Evolutionary conservation across 1,140 invertebrate genomes (phyloP).

Genomic region (Trypoxylus dichotomus): DNA sequence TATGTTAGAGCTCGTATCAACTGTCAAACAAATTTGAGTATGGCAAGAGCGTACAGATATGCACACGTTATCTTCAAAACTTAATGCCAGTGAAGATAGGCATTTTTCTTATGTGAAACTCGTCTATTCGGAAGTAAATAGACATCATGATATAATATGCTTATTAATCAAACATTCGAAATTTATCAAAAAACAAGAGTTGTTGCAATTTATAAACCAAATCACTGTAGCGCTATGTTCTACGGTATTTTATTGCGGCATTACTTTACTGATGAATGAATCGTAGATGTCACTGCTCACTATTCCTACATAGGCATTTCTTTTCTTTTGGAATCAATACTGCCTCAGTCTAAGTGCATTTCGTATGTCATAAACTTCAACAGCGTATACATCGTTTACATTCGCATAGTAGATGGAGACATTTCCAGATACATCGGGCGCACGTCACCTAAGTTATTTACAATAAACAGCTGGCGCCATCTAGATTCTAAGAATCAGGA

Average conservation of each 20-base stretch:
- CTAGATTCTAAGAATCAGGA: conserved; percentile 18
- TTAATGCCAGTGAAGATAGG: too few relatives aligned
- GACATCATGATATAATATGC: too few relatives aligned
- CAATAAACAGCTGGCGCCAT: not conserved
- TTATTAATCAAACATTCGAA: too few relatives aligned
- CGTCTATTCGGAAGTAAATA: too few relatives aligned
- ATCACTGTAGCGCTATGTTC: too few relatives aligned
- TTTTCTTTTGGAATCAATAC: not conserved
- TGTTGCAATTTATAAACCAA: too few relatives aligned
- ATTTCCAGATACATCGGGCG: not conserved
- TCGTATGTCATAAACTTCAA: conserved; percentile 2
- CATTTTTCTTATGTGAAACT: too few relatives aligned
- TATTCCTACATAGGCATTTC: not conserved
- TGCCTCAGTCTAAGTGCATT: conserved; percentile 1
- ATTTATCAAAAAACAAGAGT: too few relatives aligned
- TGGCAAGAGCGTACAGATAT: too few relatives aligned
- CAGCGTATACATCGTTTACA: not conserved
- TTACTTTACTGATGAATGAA: not conserved
- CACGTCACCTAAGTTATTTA: not conserved
- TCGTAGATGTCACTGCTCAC: not conserved
- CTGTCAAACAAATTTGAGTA: too few relatives aligned
- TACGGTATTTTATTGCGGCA: not conserved
- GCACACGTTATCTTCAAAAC: too few relatives aligned
- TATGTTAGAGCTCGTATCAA: too few relatives aligned
- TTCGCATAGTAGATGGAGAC: not conserved